phyloP scores from a whole-genome alignment of 2,113 vertebrate species.

The Emydocephalus ijimae region DNA sequence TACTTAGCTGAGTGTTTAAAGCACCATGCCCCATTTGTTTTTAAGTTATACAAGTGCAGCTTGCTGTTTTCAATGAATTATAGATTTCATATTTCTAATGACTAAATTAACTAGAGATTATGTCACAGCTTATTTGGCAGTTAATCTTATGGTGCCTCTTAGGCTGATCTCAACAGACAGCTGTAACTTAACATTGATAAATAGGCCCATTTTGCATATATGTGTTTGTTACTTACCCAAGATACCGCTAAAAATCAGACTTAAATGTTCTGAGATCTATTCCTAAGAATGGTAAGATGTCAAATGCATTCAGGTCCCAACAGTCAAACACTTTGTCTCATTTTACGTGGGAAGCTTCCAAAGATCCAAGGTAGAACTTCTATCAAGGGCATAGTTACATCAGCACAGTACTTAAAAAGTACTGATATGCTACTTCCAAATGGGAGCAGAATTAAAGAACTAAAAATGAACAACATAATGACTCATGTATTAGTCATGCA shows the following conservation, averaged over 20 bases:
- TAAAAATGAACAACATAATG: background rate
- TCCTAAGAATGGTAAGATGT: background rate
- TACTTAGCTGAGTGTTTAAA: background rate
- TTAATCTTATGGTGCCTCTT: background rate
- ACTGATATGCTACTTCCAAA: background rate
- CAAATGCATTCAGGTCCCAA: background rate
- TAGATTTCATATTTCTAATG: background rate
- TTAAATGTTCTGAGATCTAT: background rate
- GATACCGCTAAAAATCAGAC: background rate
- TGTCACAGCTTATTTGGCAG: background rate
- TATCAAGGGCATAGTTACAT: background rate
- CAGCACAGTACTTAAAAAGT: background rate
- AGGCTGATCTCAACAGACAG: background rate
- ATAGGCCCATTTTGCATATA: background rate
- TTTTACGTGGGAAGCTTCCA: background rate
- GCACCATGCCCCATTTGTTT: background rate
- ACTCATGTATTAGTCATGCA: background rate
- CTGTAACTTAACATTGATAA: background rate
- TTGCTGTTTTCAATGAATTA: background rate
- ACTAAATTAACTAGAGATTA: no score
- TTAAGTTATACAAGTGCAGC: background rate
- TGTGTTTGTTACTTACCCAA: background rate
- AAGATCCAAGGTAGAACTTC: background rate
- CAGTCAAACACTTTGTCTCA: background rate
- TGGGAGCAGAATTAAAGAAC: background rate